Conservation (phyloP, 1,140 invertebrate genomes). For the Lordiphosa mommai region DNA sequence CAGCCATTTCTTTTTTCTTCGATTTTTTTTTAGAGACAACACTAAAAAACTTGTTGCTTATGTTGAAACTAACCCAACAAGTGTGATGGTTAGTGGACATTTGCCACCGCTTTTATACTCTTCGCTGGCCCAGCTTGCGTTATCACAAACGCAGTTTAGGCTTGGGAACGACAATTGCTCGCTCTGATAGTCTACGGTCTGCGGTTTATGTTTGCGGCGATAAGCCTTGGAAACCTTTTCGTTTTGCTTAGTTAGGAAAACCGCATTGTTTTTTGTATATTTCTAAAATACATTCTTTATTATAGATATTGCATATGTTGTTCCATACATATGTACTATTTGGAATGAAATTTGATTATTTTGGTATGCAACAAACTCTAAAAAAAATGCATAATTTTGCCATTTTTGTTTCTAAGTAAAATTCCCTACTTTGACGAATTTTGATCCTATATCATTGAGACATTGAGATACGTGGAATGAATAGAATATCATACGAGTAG, state of each 20-base stretch:
- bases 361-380: constrained; percentile 1
- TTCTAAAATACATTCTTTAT: constrained; percentile 75
- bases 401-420: background rate
- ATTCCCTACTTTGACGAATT: constrained; percentile 15
- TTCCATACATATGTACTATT: constrained; percentile 44
- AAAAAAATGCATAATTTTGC: background rate
- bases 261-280: constrained; percentile 40
- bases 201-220: too few relatives aligned
- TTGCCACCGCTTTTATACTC: too few relatives aligned
- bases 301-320: constrained; percentile 34
- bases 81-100: too few relatives aligned
- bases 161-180: too few relatives aligned
- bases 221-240: too few relatives aligned
- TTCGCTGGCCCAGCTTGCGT: too few relatives aligned
- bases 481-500: background rate
- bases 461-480: constrained; percentile 5
- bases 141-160: too few relatives aligned
- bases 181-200: too few relatives aligned
- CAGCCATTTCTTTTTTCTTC: constrained; percentile 43
- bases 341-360: constrained; percentile 61
- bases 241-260: constrained; percentile 22
- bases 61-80: too few relatives aligned
- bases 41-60: background rate
- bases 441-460: constrained; percentile 12
- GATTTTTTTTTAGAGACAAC: background rate